Conservation (phyloP, 2,113 vertebrate genomes). For the Bolborhynchus lineola region DNA sequence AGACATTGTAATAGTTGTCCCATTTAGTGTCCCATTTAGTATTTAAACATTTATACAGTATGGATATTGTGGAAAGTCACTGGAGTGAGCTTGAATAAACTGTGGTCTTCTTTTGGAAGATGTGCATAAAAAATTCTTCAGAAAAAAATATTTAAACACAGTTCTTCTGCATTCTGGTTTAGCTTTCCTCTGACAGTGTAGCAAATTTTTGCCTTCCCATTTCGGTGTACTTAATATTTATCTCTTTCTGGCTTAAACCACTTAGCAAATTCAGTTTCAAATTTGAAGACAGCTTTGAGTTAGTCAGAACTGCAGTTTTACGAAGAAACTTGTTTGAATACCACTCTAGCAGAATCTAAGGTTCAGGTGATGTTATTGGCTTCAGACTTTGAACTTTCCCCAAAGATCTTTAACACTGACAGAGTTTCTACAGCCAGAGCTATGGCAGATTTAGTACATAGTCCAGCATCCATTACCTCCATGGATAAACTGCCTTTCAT, state of each 20-base stretch:
- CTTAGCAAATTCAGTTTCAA: background rate
- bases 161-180: background rate
- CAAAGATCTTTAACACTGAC: background rate
- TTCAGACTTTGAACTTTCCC: background rate
- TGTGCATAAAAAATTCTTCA: background rate
- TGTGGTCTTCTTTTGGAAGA: background rate
- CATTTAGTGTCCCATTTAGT: background rate
- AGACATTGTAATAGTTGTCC: background rate
- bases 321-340: background rate
- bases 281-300: background rate
- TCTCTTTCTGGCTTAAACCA: background rate
- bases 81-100: background rate
- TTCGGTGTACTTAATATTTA: background rate
- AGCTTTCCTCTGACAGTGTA: background rate
- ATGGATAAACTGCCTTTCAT: background rate
- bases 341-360: background rate
- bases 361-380: background rate
- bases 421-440: background rate
- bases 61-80: background rate
- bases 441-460: background rate
- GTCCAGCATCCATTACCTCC: background rate
- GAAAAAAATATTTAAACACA: background rate
- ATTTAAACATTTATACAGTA: background rate
- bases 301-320: background rate
- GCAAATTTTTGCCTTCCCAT: background rate